Evolutionary conservation across 2,888 invertebrate genomes (phyloP).

Genomic region (Ceratothoa steindachneri): DNA sequence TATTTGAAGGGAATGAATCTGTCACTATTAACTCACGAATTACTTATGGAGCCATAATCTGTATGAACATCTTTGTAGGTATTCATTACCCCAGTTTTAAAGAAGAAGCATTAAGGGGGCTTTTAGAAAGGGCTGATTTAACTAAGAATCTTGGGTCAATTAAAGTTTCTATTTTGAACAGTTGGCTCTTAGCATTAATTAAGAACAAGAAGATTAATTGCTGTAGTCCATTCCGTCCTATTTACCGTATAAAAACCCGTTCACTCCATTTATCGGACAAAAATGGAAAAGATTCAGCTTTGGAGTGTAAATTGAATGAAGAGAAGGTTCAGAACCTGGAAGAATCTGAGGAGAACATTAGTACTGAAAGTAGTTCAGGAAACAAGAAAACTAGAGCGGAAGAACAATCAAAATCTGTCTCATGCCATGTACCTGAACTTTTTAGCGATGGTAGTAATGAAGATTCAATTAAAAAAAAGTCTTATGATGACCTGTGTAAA

Average conservation of each 20-base stretch:
- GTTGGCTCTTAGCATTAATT: constrained; percentile 22
- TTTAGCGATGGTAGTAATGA: background rate
- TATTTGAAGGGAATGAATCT: constrained; percentile 28
- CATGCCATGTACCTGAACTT: background rate
- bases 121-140: constrained; percentile 30
- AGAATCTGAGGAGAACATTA: background rate
- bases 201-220: constrained; percentile 19
- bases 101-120: constrained; percentile 17
- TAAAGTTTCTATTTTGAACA: constrained; percentile 20
- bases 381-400: too few species aligned
- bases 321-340: too few species aligned
- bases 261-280: background rate
- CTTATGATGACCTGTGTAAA: too few species aligned
- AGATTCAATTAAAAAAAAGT: background rate
- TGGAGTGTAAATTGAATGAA: background rate
- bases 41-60: constrained; percentile 36
- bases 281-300: background rate
- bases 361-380: background rate
- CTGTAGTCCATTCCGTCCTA: constrained; percentile 15
- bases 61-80: constrained; percentile 23
- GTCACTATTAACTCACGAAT: constrained; percentile 40
- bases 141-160: constrained; percentile 24
- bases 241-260: background rate
- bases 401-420: background rate
- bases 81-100: constrained; percentile 6